phyloP scores from a whole-genome alignment of 1,140 invertebrate species.

The Drosophila ogumai region DNA sequence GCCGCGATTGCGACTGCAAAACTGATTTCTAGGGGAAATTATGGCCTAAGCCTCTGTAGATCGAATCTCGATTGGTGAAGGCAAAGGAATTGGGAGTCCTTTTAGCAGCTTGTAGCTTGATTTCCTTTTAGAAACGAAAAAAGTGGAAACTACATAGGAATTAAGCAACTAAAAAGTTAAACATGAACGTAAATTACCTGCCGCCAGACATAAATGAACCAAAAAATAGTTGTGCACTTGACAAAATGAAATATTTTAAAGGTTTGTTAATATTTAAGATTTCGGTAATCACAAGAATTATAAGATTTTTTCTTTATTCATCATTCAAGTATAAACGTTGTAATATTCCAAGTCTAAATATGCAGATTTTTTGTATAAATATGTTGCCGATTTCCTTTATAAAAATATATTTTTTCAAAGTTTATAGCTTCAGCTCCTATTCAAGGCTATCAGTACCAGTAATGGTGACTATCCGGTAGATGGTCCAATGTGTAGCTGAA shows the following conservation, averaged over 20 bases:
- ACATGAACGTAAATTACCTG: conserved; percentile 42
- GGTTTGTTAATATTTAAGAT: too few species aligned
- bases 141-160: conserved; percentile 25
- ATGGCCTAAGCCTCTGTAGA: conserved; percentile 13
- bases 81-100: neutral
- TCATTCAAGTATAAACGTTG: too few species aligned
- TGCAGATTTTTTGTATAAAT: too few species aligned
- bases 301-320: too few species aligned
- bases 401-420: too few species aligned
- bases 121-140: conserved; percentile 16
- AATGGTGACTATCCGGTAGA: too few species aligned
- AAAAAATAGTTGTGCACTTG: neutral
- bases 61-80: neutral
- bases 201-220: conserved; percentile 40
- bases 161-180: conserved; percentile 47
- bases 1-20: conserved; percentile 3
- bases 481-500: neutral
- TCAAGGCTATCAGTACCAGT: too few species aligned
- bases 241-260: neutral
- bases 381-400: too few species aligned
- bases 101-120: conserved; percentile 18
- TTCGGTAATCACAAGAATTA: too few species aligned
- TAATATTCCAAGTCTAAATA: too few species aligned
- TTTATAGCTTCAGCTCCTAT: too few species aligned
- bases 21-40: conserved; percentile 17